These are phyloP conservation scores for Drosophila virilis DNA, from an alignment of 1,140 invertebrate species.

Conservation along the genomic window DNA sequence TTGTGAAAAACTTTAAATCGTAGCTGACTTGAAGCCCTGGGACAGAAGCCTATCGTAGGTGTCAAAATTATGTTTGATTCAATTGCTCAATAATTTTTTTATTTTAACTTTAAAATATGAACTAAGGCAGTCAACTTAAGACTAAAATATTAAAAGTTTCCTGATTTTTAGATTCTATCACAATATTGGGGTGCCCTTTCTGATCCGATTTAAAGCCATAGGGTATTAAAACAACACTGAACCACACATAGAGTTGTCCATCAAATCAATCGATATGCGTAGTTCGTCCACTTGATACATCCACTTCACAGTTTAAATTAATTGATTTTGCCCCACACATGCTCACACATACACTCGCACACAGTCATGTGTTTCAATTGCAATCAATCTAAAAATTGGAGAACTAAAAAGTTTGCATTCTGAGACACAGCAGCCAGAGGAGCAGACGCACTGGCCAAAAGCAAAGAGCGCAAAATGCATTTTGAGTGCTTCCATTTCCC, in stretches of 20 bases:
- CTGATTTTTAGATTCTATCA: not conserved
- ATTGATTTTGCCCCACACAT: slow-evolving; percentile 31
- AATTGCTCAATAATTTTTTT: too few relatives aligned
- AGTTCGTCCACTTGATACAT: slow-evolving; percentile 1
- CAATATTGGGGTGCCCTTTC: not conserved
- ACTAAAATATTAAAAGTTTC: not conserved
- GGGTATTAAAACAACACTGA: not conserved
- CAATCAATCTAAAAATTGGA: slow-evolving; percentile 59
- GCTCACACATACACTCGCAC: not conserved
- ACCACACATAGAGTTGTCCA: not conserved
- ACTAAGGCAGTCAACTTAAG: too few relatives aligned
- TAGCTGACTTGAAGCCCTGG: too few relatives aligned
- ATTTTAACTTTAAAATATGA: too few relatives aligned
- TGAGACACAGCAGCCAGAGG: slow-evolving; percentile 3
- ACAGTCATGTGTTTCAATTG: slow-evolving; percentile 21
- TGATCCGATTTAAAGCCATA: not conserved
- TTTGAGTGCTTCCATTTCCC: slow-evolving; percentile 34
- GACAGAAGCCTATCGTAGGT: too few relatives aligned
- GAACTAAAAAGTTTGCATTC: slow-evolving; percentile 44
- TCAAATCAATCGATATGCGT: slow-evolving; percentile 26
- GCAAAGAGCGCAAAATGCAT: slow-evolving; percentile 38
- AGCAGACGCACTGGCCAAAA: slow-evolving; percentile 8
- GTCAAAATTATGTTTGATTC: too few relatives aligned
- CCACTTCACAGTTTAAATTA: slow-evolving; percentile 30
- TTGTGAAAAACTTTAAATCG: too few relatives aligned